These are phyloP conservation scores for Heliconius ethilla DNA, from an alignment of 2,888 invertebrate species.

Conservation along the genomic window DNA sequence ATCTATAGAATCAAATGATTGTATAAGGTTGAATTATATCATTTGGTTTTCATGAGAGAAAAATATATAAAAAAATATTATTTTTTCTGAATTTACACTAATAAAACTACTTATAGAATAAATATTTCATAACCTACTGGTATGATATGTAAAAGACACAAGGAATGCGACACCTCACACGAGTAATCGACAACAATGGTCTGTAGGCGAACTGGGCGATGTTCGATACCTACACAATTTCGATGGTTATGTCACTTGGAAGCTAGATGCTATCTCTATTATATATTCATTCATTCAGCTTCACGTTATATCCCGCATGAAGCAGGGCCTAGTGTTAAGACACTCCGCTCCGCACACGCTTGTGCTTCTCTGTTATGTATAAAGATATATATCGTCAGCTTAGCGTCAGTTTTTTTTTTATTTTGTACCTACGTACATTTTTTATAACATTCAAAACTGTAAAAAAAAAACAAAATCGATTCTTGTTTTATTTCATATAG, in stretches of 20 bases:
- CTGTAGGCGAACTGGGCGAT: constrained; percentile 69
- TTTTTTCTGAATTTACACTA: not conserved
- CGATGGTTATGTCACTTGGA: constrained; percentile 36
- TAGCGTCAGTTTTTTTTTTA: no score
- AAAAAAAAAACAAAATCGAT: no score
- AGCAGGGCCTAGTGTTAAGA: no score
- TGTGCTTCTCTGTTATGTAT: no score
- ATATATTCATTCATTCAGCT: not conserved
- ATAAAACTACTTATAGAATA: not conserved
- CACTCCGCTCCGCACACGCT: no score
- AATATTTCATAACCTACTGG: not conserved
- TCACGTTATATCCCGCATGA: not conserved
- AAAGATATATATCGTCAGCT: no score
- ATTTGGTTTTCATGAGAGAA: no score
- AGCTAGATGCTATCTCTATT: constrained; percentile 13
- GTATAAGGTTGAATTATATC: no score
- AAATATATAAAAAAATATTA: no score
- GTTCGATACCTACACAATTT: constrained; percentile 43
- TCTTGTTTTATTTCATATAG: no score
- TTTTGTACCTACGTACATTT: no score
- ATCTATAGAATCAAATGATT: not conserved
- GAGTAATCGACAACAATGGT: constrained; percentile 60
- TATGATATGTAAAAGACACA: constrained; percentile 44
- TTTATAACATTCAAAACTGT: no score
- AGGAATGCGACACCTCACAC: constrained; percentile 46